Percentiles rank a stretch among this genome's conserved stretches.
Conservation (phyloP, 2,888 invertebrate species). For the Darwinula stevensoni region DNA sequence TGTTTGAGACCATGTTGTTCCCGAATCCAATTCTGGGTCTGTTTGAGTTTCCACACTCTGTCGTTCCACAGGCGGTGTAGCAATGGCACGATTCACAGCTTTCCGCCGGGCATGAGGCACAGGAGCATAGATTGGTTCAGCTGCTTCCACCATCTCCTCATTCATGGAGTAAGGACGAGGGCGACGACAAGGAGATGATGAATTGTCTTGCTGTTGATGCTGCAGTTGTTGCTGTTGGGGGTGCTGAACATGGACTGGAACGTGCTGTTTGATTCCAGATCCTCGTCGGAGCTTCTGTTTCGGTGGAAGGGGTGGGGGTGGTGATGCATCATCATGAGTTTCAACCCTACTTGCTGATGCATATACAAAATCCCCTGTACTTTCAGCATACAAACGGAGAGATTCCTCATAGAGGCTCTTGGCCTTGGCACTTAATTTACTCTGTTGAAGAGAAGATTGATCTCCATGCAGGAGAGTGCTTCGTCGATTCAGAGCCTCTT, state of each 20-base stretch:
- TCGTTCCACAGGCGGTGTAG: neutral
- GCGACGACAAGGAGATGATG: no score
- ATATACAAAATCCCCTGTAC: neutral
- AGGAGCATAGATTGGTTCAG: constrained; percentile 1
- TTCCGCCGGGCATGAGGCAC: neutral
- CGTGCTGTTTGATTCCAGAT: no score
- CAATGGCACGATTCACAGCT: neutral
- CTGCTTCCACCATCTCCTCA: neutral
- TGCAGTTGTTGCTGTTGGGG: no score
- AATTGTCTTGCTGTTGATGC: no score
- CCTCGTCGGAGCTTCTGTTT: neutral
- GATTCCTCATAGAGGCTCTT: neutral
- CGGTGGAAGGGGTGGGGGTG: neutral
- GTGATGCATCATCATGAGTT: neutral
- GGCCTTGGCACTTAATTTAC: neutral
- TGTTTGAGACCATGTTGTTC: no score
- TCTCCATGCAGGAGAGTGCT: no score
- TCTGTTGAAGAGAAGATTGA: no score
- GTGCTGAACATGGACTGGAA: no score
- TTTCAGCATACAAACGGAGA: neutral
- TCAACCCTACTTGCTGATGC: neutral
- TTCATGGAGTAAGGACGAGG: no score
- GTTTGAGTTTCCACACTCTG: neutral
- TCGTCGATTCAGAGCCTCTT: constrained; percentile 12
- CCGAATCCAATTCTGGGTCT: no score